phyloP scores from a whole-genome alignment of 2,888 invertebrate species.

The Melangyna quadrimaculata region DNA sequence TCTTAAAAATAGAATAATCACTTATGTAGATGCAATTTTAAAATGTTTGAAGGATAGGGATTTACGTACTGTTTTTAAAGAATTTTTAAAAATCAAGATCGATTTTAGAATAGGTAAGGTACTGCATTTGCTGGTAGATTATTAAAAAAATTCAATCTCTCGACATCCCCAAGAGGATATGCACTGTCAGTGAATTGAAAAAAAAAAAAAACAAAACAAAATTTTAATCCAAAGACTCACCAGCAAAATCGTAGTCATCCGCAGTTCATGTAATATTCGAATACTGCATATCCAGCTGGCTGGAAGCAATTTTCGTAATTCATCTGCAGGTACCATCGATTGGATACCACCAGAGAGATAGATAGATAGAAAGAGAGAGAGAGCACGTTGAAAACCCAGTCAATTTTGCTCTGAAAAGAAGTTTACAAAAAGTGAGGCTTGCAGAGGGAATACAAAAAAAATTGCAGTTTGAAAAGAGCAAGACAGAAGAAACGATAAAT shows the following conservation, averaged over 20 bases:
- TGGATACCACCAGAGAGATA: constrained; percentile 53
- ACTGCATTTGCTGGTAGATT: neutral
- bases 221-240: constrained; percentile 60
- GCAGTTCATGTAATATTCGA: constrained; percentile 32
- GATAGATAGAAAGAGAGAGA: neutral
- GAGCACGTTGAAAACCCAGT: constrained; percentile 51
- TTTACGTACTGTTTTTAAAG: too few species aligned
- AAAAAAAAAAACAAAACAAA: constrained; percentile 22
- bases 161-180: neutral
- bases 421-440: constrained; percentile 72
- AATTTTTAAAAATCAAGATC: too few species aligned
- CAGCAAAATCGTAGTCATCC: constrained; percentile 38
- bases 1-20: too few species aligned
- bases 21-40: too few species aligned
- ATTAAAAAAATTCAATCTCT: neutral
- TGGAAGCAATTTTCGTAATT: constrained; percentile 70
- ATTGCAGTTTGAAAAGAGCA: constrained; percentile 55
- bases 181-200: constrained; percentile 16
- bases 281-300: constrained; percentile 68
- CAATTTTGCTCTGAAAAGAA: constrained; percentile 66
- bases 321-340: constrained; percentile 66
- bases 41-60: too few species aligned
- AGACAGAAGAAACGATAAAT: constrained; percentile 46
- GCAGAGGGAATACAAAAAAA: constrained; percentile 64
- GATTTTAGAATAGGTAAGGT: neutral